Conservation (phyloP, 2,888 invertebrate genomes). For the Drosophila eohydei region DNA sequence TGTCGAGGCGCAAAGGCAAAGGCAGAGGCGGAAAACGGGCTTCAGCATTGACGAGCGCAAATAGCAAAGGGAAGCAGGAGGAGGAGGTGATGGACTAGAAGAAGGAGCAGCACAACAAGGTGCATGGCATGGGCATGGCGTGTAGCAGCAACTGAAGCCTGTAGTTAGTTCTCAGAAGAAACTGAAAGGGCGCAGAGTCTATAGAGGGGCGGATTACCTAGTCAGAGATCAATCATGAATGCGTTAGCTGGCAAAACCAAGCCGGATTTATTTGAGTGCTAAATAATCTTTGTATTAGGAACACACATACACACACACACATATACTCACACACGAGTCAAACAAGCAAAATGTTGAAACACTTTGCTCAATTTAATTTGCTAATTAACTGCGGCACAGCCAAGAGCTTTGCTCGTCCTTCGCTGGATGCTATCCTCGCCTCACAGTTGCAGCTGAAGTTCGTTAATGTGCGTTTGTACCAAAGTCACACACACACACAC, state of each 20-base stretch:
- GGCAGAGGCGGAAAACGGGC: slow-evolving; percentile 35
- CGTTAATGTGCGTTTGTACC: slow-evolving; percentile 55
- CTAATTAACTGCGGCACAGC: slow-evolving; percentile 75
- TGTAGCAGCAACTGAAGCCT: neutral
- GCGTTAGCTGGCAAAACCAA: slow-evolving; percentile 43
- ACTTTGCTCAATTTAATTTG: slow-evolving; percentile 82
- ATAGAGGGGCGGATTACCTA: neutral
- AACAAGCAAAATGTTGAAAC: slow-evolving; percentile 74
- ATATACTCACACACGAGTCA: slow-evolving; percentile 16
- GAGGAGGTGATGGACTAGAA: slow-evolving; percentile 16
- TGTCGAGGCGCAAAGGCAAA: slow-evolving; percentile 9
- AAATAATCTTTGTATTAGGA: slow-evolving; percentile 52
- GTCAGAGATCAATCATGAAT: slow-evolving; percentile 55
- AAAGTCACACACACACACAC: neutral
- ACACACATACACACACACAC: slow-evolving; percentile 1
- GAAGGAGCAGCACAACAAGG: slow-evolving; percentile 2
- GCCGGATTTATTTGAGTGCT: slow-evolving; percentile 31
- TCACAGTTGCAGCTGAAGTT: slow-evolving; percentile 27
- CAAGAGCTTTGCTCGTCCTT: slow-evolving; percentile 35
- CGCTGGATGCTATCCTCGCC: slow-evolving; percentile 3
- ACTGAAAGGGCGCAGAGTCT: neutral
- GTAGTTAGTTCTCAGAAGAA: slow-evolving; percentile 32
- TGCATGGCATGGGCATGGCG: neutral
- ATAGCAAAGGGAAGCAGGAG: neutral
- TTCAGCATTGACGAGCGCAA: slow-evolving; percentile 10